phyloP scores from a whole-genome alignment of 2,113 vertebrate species.

The Stercorarius parasiticus region DNA sequence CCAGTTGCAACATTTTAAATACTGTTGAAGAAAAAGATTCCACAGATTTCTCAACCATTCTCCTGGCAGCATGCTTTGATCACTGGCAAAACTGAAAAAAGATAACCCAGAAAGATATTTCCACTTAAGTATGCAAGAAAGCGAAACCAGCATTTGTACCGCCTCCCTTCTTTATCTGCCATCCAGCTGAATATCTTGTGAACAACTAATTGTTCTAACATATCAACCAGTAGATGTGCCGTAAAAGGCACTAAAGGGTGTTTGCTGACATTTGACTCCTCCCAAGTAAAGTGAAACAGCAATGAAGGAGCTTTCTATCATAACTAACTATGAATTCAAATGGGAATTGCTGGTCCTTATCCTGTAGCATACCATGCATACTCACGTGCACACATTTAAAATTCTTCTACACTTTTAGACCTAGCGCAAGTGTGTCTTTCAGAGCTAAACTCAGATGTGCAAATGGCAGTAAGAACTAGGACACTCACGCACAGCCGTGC shows the following conservation, averaged over 20 bases:
- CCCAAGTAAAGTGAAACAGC: background rate
- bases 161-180: background rate
- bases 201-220: too few relatives aligned
- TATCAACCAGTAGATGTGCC: background rate
- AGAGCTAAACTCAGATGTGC: background rate
- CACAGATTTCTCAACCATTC: background rate
- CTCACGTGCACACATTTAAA: background rate
- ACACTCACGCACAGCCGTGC: background rate
- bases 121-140: background rate
- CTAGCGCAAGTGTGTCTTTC: background rate
- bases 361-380: background rate
- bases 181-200: background rate
- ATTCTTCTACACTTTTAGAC: background rate
- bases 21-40: background rate
- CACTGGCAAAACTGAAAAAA: background rate
- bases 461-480: background rate
- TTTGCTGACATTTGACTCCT: background rate
- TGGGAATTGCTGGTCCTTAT: background rate
- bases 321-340: background rate
- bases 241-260: background rate
- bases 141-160: background rate
- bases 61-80: background rate
- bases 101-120: background rate
- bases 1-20: background rate
- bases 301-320: rapidly evolving